Conservation (phyloP, 2,113 vertebrate species). For the Aviceda subcristata region DNA sequence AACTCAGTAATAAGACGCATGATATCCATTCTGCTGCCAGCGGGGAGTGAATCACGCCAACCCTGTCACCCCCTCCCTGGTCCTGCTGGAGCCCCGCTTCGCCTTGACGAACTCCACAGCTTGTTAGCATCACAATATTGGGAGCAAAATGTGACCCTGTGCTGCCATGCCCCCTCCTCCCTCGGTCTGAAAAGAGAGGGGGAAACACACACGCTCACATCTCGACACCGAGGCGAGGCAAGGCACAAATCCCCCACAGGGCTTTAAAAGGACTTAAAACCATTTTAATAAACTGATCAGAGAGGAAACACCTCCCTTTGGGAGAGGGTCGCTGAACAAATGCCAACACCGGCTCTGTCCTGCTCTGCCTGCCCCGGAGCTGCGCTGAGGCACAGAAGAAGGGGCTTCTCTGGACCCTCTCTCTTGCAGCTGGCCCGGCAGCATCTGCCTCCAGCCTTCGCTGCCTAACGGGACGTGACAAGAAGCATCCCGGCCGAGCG, state of each 20-base stretch:
- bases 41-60: slow-evolving; percentile 48
- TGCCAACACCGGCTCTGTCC: background rate
- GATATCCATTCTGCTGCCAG: slow-evolving; percentile 71
- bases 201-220: slow-evolving; percentile 16
- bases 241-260: slow-evolving; percentile 32
- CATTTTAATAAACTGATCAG: slow-evolving; percentile 49
- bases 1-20: slow-evolving; percentile 70
- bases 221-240: background rate
- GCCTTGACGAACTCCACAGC: slow-evolving; percentile 52
- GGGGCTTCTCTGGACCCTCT: background rate
- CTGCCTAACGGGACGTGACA: background rate
- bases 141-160: slow-evolving; percentile 62
- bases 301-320: background rate
- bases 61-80: slow-evolving; percentile 1
- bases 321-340: background rate
- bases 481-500: fast-evolving
- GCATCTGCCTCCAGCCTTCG: background rate
- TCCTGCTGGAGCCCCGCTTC: background rate
- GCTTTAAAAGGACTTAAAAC: slow-evolving; percentile 49
- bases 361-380: background rate
- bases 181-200: slow-evolving; percentile 6
- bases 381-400: background rate
- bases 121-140: slow-evolving; percentile 72
- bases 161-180: slow-evolving; percentile 47
- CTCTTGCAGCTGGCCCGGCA: background rate